A percentile compares a stretch with the other conserved stretches of the same genome.
phyloP scores from a whole-genome alignment of 1,140 invertebrate genomes.

The Lanistes nyassanus region DNA sequence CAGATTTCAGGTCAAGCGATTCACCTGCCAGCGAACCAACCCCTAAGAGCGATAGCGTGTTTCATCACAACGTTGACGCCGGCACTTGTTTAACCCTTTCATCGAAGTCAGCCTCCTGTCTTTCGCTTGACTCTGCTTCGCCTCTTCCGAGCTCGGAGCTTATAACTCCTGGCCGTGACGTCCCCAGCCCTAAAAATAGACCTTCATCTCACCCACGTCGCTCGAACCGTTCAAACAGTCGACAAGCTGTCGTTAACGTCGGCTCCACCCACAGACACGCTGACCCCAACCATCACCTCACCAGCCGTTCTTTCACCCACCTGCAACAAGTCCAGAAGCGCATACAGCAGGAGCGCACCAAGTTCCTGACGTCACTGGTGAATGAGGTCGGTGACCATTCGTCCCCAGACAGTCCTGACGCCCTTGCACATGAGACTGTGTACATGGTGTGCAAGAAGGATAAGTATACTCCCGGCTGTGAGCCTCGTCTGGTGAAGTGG shows the following conservation, averaged over 20 bases:
- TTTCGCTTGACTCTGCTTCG: no score
- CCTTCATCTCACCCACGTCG: no score
- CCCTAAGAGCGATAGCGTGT: no score
- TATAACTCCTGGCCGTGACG: no score
- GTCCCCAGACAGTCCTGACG: not conserved
- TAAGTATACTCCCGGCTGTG: not conserved
- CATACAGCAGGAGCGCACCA: slow-evolving; percentile 5
- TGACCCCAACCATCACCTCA: not conserved
- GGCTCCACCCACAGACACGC: not conserved
- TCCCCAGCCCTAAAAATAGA: not conserved
- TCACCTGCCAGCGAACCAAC: not conserved
- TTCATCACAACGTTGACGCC: no score
- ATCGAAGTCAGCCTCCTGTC: no score
- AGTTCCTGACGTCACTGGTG: not conserved
- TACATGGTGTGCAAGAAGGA: slow-evolving; percentile 2
- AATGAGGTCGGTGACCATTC: not conserved
- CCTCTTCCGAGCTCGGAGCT: not conserved
- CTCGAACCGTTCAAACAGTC: not conserved
- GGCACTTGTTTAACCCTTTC: no score
- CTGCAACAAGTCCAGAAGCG: slow-evolving; percentile 11
- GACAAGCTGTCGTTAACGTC: no score
- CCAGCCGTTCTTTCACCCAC: slow-evolving; percentile 13
- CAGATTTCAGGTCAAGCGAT: not conserved
- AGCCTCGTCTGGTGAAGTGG: slow-evolving; percentile 16
- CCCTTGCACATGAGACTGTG: not conserved